These are phyloP conservation scores for Tryphoninae sp. DNA, from an alignment of 2,888 invertebrate species.

Conservation along the genomic window DNA sequence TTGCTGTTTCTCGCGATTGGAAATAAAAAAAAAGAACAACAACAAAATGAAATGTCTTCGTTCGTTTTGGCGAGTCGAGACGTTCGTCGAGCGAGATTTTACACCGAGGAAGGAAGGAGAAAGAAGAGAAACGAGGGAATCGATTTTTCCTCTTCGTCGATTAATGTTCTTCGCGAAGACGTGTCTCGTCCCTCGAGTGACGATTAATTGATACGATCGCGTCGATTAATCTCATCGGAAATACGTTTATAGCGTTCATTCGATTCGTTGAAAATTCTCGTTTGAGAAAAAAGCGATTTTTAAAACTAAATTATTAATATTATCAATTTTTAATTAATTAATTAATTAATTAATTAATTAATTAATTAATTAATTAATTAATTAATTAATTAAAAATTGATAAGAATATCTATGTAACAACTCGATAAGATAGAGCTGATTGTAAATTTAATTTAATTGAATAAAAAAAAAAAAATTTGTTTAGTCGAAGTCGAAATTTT, in stretches of 20 bases:
- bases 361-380: too few species aligned
- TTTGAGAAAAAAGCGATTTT: not conserved
- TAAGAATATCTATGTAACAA: not conserved
- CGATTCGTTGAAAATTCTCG: conserved; percentile 34
- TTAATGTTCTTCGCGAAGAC: conserved; percentile 55
- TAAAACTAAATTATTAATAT: too few species aligned
- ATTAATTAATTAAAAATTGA: not conserved
- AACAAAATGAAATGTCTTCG: conserved; percentile 1
- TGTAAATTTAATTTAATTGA: conserved; percentile 27
- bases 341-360: not conserved
- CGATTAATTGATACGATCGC: conserved; percentile 58
- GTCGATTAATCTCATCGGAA: conserved; percentile 46
- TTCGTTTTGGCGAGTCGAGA: conserved; percentile 43
- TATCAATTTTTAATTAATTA: not conserved
- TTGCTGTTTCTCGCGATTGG: conserved; percentile 3
- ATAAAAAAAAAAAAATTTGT: too few species aligned
- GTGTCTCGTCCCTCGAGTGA: conserved; percentile 44
- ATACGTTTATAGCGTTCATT: conserved; percentile 51
- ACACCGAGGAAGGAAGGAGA: conserved; percentile 8
- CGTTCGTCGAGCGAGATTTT: conserved; percentile 7
- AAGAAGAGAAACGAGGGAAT: conserved; percentile 37
- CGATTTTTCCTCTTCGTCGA: conserved; percentile 41
- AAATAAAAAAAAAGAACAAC: too few species aligned
- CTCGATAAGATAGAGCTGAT: not conserved
- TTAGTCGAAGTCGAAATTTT: not conserved